Percentiles rank a stretch among this genome's conserved stretches.
Evolutionary conservation across 2,888 invertebrate genomes (phyloP).

Genomic region (Spatulosminthurus flaviceps): DNA sequence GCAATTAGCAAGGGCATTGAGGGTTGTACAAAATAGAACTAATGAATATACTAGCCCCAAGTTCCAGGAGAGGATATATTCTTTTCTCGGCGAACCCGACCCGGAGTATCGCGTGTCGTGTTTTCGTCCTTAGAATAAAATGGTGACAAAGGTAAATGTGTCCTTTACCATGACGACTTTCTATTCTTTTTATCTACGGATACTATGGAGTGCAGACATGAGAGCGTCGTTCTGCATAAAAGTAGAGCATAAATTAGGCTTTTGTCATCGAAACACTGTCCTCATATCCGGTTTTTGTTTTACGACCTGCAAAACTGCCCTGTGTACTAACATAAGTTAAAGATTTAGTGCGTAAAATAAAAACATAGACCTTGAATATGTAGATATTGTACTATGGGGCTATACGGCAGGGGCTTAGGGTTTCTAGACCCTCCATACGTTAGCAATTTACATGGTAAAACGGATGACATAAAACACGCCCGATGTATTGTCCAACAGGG

Average conservation of each 20-base stretch:
- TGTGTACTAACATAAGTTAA: no score
- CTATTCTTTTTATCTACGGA: constrained; percentile 1
- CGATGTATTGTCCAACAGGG: not conserved
- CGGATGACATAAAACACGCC: not conserved
- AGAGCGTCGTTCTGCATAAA: constrained; percentile 4
- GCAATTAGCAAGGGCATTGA: constrained; percentile 14
- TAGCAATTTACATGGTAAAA: constrained; percentile 10
- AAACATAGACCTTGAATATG: no score
- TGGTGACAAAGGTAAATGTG: not conserved
- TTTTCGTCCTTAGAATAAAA: not conserved
- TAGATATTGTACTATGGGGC: no score
- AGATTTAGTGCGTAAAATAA: no score
- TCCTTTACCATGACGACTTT: not conserved
- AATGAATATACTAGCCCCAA: not conserved
- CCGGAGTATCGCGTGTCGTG: not conserved
- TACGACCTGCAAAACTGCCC: no score
- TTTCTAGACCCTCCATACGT: not conserved
- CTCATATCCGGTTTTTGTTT: constrained; percentile 7
- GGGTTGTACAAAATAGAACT: not conserved
- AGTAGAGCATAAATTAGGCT: not conserved
- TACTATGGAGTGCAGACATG: not conserved
- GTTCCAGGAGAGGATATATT: not conserved
- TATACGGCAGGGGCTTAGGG: not conserved
- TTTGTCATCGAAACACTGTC: not conserved
- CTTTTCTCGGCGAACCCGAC: not conserved